Percentiles rank a stretch among this genome's conserved stretches.
Evolutionary conservation across 2,113 vertebrate species (phyloP).

Genomic region (Sardina pilchardus): DNA sequence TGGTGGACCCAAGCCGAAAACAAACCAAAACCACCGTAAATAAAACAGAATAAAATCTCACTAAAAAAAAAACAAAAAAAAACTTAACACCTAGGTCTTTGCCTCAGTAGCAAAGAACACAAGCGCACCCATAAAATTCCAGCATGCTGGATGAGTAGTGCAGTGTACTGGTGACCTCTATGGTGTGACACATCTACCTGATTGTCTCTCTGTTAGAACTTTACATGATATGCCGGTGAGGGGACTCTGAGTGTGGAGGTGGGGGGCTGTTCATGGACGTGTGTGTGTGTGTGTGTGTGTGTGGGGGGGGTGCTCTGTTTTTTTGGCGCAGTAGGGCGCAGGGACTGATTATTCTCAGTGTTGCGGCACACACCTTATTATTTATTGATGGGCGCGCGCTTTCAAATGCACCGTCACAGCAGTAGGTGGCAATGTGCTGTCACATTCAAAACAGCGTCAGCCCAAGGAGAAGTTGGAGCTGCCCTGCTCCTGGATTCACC

Average conservation of each 20-base stretch:
- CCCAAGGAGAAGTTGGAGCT: not conserved
- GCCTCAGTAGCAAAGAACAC: not conserved
- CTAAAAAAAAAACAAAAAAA: not conserved
- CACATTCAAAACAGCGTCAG: constrained; percentile 32
- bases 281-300: too few relatives aligned
- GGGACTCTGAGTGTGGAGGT: not conserved
- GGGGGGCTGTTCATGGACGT: not conserved
- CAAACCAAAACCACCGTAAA: not conserved
- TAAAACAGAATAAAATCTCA: not conserved
- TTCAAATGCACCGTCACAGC: constrained; percentile 55
- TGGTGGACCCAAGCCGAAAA: not conserved
- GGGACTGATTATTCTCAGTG: constrained; percentile 40
- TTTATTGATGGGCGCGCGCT: constrained; percentile 51
- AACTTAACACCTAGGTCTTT: not conserved
- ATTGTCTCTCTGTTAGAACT: not conserved
- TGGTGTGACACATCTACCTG: not conserved
- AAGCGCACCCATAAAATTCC: not conserved
- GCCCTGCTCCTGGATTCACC: not conserved
- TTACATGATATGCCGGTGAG: constrained; percentile 23
- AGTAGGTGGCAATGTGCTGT: constrained; percentile 53
- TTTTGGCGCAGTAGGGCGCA: constrained; percentile 28
- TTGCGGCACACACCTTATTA: constrained; percentile 33
- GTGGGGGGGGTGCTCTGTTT: constrained; percentile 28
- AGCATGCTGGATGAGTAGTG: not conserved
- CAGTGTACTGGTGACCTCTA: not conserved